A percentile compares a stretch with the other conserved stretches of the same genome.
These are phyloP conservation scores for Urosaurus nigricauda DNA, from an alignment of 2,797 vertebrate species.

Conservation along the genomic window DNA sequence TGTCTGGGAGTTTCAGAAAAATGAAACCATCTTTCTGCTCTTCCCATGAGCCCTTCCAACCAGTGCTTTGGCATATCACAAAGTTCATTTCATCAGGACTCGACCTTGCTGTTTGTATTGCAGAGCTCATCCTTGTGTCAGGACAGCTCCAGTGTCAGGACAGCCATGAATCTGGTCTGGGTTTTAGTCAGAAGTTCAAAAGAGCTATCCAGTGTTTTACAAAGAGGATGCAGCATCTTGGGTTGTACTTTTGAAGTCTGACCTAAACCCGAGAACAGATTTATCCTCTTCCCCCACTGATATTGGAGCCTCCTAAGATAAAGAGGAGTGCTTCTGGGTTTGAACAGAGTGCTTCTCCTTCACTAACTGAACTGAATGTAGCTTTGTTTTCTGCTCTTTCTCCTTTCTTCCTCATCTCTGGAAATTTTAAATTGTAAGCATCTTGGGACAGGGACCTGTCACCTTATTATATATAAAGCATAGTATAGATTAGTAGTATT, in stretches of 20 bases:
- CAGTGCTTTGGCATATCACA: neutral
- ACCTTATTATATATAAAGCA: neutral
- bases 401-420: neutral
- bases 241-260: too few relatives aligned
- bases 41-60: neutral
- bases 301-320: too few relatives aligned
- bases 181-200: too few relatives aligned
- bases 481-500: too few relatives aligned
- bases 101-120: neutral
- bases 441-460: too few relatives aligned
- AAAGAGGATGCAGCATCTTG: too few relatives aligned
- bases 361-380: neutral
- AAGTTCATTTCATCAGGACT: neutral
- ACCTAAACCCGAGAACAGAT: too few relatives aligned
- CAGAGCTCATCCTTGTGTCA: neutral
- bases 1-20: neutral
- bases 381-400: neutral
- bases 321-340: neutral
- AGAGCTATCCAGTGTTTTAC: too few relatives aligned
- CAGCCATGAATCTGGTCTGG: too few relatives aligned
- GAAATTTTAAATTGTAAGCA: neutral
- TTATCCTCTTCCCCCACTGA: too few relatives aligned
- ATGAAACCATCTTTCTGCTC: neutral
- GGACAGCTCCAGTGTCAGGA: too few relatives aligned
- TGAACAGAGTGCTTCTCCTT: neutral